phyloP scores from a whole-genome alignment of 2,797 vertebrate species.

The Falco novaeseelandiae region DNA sequence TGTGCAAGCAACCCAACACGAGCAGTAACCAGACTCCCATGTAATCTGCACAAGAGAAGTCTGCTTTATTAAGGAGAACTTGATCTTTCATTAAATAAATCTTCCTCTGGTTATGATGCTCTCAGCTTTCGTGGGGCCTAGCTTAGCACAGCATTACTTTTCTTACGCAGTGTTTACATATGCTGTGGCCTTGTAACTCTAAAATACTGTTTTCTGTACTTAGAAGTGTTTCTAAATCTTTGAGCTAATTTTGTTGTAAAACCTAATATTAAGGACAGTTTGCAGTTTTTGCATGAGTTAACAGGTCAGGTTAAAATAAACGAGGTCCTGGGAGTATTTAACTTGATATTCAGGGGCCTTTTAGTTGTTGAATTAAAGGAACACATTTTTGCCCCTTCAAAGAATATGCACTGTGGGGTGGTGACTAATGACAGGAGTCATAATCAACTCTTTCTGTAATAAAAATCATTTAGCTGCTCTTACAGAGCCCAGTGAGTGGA shows the following conservation, averaged over 20 bases:
- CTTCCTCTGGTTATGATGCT: background rate
- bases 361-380: background rate
- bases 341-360: background rate
- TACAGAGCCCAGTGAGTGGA: background rate
- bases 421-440: background rate
- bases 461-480: background rate
- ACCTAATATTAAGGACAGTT: background rate
- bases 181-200: background rate
- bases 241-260: background rate
- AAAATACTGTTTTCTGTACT: background rate
- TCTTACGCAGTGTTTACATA: background rate
- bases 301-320: background rate
- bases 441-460: background rate
- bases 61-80: background rate
- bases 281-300: background rate
- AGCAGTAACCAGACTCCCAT: background rate
- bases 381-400: background rate
- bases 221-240: background rate
- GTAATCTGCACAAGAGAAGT: background rate
- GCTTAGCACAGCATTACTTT: background rate
- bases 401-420: background rate
- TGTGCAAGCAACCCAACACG: background rate
- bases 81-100: background rate
- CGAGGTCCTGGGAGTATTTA: background rate
- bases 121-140: background rate